Conservation (phyloP, 1,140 invertebrate genomes). For the Plutomurus gul region DNA sequence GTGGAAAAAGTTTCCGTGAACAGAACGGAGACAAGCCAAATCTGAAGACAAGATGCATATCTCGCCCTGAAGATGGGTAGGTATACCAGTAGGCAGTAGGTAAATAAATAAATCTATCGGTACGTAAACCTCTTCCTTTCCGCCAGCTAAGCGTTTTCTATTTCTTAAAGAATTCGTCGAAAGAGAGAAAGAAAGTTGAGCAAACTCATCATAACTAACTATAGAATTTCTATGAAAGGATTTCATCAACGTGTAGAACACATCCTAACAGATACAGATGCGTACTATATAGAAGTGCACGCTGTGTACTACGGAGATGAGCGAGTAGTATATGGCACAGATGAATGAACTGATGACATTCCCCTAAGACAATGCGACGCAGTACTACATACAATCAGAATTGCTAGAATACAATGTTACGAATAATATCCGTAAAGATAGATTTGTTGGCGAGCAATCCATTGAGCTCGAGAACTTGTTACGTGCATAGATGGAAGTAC, state of each 20-base stretch:
- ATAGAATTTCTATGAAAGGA: no score
- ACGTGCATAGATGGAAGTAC: neutral
- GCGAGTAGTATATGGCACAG: no score
- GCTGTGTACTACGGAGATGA: no score
- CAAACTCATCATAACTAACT: no score
- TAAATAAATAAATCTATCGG: constrained; percentile 17
- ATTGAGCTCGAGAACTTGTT: no score
- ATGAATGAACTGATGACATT: constrained; percentile 27
- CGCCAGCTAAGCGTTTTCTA: no score
- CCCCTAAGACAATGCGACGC: neutral
- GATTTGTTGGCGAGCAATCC: no score
- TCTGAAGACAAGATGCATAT: neutral
- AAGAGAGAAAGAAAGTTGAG: no score
- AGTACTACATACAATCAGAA: neutral
- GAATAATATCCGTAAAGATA: neutral
- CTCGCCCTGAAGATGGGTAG: no score
- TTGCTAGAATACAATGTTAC: neutral
- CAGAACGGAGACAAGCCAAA: neutral
- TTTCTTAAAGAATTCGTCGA: no score
- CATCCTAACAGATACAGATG: neutral
- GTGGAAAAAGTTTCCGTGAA: neutral
- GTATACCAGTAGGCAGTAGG: neutral
- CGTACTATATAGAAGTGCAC: neutral
- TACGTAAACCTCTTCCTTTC: neutral
- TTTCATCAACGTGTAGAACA: no score